Percentiles rank a stretch among this genome's conserved stretches.
phyloP scores from a whole-genome alignment of 1,140 invertebrate genomes.

The Bombus huntii region DNA sequence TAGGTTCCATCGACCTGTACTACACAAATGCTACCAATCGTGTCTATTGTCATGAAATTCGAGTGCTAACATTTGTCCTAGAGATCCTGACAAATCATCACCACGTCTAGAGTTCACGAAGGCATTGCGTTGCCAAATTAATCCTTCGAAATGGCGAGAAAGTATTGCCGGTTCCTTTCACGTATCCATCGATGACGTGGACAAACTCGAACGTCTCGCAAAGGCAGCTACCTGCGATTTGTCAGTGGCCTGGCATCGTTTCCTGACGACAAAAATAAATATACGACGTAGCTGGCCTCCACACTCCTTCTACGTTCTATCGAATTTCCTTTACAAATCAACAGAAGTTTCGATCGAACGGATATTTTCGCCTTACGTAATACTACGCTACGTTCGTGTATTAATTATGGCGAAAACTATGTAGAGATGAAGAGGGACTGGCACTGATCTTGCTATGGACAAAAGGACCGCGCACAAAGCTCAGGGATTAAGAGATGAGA shows the following conservation, averaged over 20 bases:
- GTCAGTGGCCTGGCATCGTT: slow-evolving; percentile 52
- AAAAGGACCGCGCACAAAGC: not conserved
- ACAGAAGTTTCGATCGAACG: not conserved
- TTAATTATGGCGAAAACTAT: not conserved
- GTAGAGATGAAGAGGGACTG: not conserved
- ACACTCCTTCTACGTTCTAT: slow-evolving; percentile 14
- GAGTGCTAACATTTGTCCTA: not conserved
- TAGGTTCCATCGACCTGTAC: not conserved
- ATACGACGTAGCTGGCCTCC: not conserved
- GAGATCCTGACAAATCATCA: not conserved
- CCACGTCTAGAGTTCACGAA: not conserved
- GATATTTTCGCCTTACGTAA: not conserved
- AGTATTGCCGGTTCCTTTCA: slow-evolving; percentile 45
- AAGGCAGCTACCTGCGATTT: slow-evolving; percentile 54
- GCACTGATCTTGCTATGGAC: not conserved
- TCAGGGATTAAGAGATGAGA: slow-evolving; percentile 13
- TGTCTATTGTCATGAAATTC: not conserved
- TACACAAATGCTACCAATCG: not conserved
- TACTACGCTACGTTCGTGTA: no score
- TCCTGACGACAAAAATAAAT: slow-evolving; percentile 37
- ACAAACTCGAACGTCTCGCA: slow-evolving; percentile 54
- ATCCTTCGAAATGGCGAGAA: slow-evolving; percentile 22
- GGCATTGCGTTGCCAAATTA: slow-evolving; percentile 44
- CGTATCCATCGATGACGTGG: slow-evolving; percentile 44
- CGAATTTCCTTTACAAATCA: not conserved